Evolutionary conservation across 2,113 vertebrate genomes (phyloP), one percentile per base, ranked within the genome.

Genomic region (Sinosuthora webbiana): DNA sequence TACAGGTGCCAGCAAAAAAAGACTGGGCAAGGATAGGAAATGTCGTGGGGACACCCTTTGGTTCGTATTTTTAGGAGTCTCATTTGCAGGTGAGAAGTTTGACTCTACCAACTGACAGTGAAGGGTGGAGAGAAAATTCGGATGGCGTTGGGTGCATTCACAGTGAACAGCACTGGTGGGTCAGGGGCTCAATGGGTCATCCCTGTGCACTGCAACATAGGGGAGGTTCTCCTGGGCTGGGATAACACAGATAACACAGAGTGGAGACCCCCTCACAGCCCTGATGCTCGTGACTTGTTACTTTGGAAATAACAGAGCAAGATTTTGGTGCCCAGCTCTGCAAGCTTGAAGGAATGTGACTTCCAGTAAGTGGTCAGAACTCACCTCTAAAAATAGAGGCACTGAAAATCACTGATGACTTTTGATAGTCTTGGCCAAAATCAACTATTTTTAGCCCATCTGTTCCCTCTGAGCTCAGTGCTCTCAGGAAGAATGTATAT

Each of bases 351-450:
- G 56, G 80, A 94, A 96, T 92, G 93, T 87, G 65, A 76, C 41
- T 94, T 93, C 70, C 77, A 92, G 95, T 75, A 94, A 93, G 57
- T 82, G 93, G 86, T 83, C 94, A 93, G 37, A 57, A 56, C 41
- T 92, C 91, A 64, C 76, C 77, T 92, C 95, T 94, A 97, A 96
- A 96, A 97, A 97, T 94, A 95, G 92, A 97, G 85, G 73, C 90
- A 59, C 62, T 92, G 85, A 83, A 95, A 96, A 96, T 78, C 80
- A 83, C 47, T 83, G 80, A 65, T 95, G 88, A 67, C 91, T 95
- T 96, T 77, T 77, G 75, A 90, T 69, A 64, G n/a, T 78, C 86
- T 87, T 93, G 88, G 95, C 83, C 92, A 94, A 96, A 95, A 96
- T 76, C 89, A 96, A 87, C 94, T 96, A 87, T 94, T 94, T 96